Evolutionary conservation across 2,113 vertebrate species (phyloP), one percentile per base, ranked within the genome.

Genomic region (Toxostoma redivivum): DNA sequence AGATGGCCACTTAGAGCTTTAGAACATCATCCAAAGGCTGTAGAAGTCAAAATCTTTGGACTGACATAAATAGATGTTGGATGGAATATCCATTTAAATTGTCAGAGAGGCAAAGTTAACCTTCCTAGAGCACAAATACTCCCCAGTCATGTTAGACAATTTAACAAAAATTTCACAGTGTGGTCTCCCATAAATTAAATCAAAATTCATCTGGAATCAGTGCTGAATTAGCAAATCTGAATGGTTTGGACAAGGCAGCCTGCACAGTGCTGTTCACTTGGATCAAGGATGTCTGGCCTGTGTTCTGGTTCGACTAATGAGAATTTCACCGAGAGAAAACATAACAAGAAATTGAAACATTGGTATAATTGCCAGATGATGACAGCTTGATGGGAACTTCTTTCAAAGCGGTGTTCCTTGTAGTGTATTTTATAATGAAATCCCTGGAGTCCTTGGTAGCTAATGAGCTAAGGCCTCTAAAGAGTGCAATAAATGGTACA

Each of bases 261-360:
- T 47, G 13, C 10, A 24, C 16, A 24, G 12, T 2, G 1, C 12
- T 82, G 31, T 22, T 71, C 47, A 6, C 30, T 90, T 67, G 13
- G 25, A 80, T 82, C 22, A 57, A 33, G 15, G 33, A 23, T 58
- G 18, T 44, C 54, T 94, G 87, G 28, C 40, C 40, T 44, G 37
- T 7, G 17, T 8, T 65, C 74, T 33, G 18, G 20, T 40, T 79
- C 0, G 0, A 24, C 45, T 57, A 37, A 16, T 0, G 4, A 60
- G 48, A 53, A 57, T 35, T 76, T 60, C 50, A 12, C 30, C 77
- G 62, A 72, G 61, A 47, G 56, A 60, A 87, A 90, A 56, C 30
- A 30, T 27, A 90, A 66, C 21, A 47, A 67, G 88, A 66, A 77
- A 86, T 27, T 5, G 78, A 90, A 86, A 81, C 58, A 24, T 48